Evolutionary conservation across 92 coral and sea anemone genomes (phyloP).

Genomic region (Chrysogorgia sp.): DNA sequence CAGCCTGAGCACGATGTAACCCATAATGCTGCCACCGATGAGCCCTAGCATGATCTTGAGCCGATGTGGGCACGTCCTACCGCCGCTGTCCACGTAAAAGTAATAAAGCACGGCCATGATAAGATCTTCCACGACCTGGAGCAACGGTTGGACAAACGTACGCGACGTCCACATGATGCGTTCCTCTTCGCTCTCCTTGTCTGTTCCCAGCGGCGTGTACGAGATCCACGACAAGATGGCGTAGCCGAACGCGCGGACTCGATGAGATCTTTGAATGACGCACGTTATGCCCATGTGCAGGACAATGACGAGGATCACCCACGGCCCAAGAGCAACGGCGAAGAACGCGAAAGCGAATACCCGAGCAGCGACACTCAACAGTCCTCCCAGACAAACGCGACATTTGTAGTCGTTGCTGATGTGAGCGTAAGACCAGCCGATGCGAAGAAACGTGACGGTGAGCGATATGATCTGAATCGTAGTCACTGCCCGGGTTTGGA

Average conservation of each 20-base stretch:
- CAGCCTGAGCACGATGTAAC: conserved; percentile 19
- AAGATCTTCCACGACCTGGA: conserved; percentile 39
- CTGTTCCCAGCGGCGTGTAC: conserved; percentile 43
- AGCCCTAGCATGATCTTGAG: conserved; percentile 23
- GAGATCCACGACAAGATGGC: conserved; percentile 52
- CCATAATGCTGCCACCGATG: conserved; percentile 14
- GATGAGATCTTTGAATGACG: conserved; percentile 28
- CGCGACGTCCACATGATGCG: conserved; percentile 30
- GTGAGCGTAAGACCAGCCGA: conserved; percentile 56
- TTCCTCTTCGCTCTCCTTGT: conserved; percentile 35
- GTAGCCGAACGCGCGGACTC: conserved; percentile 31
- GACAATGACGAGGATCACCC: conserved; percentile 51
- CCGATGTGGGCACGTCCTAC: conserved; percentile 42
- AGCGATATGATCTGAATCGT: conserved; percentile 60
- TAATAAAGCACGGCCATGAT: conserved; percentile 48
- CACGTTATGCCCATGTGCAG: conserved; percentile 35
- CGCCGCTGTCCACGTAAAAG: conserved; percentile 17
- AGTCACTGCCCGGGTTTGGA: conserved; percentile 44
- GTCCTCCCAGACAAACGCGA: conserved; percentile 40
- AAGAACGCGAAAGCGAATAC: conserved; percentile 56
- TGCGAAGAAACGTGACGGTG: conserved; percentile 46
- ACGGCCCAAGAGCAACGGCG: conserved; percentile 54
- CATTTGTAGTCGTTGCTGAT: conserved; percentile 33
- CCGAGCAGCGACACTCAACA: conserved; percentile 49
- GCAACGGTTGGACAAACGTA: conserved; percentile 36